phyloP scores from a whole-genome alignment of 2,888 invertebrate genomes.

The Idaea dimidiata region DNA sequence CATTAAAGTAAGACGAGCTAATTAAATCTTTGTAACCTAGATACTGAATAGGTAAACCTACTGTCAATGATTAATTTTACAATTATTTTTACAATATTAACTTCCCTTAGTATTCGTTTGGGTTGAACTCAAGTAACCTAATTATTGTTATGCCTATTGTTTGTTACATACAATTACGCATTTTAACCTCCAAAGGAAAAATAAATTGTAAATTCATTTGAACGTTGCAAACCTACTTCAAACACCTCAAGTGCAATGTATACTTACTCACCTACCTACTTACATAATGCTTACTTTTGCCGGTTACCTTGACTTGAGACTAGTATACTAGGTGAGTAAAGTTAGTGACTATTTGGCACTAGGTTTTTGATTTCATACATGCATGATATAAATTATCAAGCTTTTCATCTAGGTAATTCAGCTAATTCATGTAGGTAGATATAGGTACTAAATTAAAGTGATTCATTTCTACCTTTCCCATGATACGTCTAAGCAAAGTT shows the following conservation, averaged over 20 bases:
- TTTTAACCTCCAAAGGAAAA: not conserved
- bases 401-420: not conserved
- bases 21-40: not conserved
- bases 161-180: not conserved
- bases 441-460: not conserved
- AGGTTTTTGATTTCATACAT: conserved; percentile 12
- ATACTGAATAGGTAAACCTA: not conserved
- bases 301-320: conserved; percentile 59
- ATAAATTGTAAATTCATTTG: not conserved
- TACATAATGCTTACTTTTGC: conserved; percentile 70
- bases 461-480: not conserved
- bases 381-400: not conserved
- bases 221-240: conserved; percentile 22
- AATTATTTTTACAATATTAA: not conserved
- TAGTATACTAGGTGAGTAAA: conserved; percentile 17
- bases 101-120: not conserved
- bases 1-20: not conserved
- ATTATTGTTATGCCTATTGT: not conserved
- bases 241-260: conserved; percentile 45
- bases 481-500: not conserved
- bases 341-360: conserved; percentile 11
- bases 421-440: no score
- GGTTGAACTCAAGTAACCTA: not conserved
- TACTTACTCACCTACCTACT: conserved; percentile 26
- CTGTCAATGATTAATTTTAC: not conserved